Conservation (phyloP, 92 coral and sea anemone genomes). For the Umimayanthus kanabou region DNA sequence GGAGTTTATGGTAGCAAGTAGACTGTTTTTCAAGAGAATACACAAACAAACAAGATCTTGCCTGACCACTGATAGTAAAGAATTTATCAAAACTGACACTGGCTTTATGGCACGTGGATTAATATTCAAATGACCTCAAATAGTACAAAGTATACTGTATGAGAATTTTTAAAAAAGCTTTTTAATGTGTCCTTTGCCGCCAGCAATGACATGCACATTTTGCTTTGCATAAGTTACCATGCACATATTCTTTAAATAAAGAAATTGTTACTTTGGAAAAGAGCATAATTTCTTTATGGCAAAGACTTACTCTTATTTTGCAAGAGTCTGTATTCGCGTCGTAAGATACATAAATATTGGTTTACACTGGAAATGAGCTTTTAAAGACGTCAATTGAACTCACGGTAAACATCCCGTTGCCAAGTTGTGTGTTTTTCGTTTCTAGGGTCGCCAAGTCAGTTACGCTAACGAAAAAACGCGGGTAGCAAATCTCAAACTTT, state of each 20-base stretch:
- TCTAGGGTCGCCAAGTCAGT: not conserved
- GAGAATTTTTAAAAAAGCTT: no score
- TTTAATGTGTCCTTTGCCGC: not conserved
- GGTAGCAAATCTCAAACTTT: no score
- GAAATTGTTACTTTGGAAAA: not conserved
- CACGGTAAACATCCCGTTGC: conserved; percentile 11
- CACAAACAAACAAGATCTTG: no score
- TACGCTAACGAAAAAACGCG: not conserved
- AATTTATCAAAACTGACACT: not conserved
- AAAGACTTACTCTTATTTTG: not conserved
- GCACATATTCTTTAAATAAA: not conserved
- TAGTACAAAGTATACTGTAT: no score
- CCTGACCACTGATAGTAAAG: no score
- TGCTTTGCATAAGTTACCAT: not conserved
- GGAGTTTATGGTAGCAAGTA: no score
- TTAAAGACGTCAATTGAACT: not conserved
- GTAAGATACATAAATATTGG: not conserved
- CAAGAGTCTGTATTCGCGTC: not conserved
- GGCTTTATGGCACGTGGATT: not conserved
- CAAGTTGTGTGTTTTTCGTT: conserved; percentile 7
- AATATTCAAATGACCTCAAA: not conserved
- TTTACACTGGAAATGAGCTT: not conserved
- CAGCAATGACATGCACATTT: not conserved
- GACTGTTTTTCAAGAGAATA: no score
- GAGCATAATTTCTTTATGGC: not conserved